Conservation (phyloP, 1,140 invertebrate genomes). For the Proales similis region DNA sequence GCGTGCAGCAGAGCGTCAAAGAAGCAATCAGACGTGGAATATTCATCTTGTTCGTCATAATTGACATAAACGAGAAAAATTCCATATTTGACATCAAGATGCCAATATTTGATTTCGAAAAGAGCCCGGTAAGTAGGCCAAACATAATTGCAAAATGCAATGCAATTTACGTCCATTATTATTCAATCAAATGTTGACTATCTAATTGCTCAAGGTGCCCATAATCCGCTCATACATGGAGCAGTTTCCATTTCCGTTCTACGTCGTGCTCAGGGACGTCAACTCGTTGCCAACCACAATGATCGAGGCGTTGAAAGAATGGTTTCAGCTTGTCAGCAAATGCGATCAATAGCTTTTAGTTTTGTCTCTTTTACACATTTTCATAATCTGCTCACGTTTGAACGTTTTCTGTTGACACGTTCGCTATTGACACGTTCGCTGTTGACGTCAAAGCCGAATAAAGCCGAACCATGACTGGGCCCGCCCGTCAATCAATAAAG, state of each 20-base stretch:
- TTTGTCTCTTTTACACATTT: too few species aligned
- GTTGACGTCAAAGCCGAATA: too few species aligned
- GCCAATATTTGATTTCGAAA: constrained; percentile 53
- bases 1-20: constrained; percentile 69
- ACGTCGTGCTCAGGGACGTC: constrained; percentile 82
- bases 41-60: constrained; percentile 87
- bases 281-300: constrained; percentile 75
- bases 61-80: constrained; percentile 84
- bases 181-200: background rate
- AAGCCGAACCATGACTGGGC: too few species aligned
- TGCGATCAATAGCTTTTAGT: too few species aligned
- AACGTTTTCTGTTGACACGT: too few species aligned
- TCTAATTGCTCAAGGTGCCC: background rate
- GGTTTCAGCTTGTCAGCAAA: constrained; percentile 29
- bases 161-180: background rate
- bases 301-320: constrained; percentile 89
- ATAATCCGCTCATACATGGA: constrained; percentile 74
- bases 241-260: constrained; percentile 96
- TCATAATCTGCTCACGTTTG: too few species aligned
- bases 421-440: too few species aligned
- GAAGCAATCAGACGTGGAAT: constrained; percentile 70
- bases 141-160: background rate
- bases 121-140: too few species aligned
- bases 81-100: constrained; percentile 83
- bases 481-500: too few species aligned